Conservation (phyloP, 2,797 vertebrate species). For the Sebastes ruberrimus region DNA sequence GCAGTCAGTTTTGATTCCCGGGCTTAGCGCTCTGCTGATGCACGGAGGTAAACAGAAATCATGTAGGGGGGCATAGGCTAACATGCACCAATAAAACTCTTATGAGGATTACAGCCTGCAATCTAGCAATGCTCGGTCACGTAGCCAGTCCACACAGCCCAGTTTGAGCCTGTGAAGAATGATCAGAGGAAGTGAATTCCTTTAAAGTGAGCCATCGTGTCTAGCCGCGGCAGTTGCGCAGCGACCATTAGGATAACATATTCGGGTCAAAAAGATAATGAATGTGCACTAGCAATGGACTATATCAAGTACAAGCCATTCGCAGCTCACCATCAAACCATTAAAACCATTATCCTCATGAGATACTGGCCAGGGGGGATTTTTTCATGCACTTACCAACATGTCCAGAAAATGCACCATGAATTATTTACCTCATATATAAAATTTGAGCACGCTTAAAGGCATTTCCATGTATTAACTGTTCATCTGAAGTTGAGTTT, state of each 20-base stretch:
- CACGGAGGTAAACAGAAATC: slow-evolving; percentile 19
- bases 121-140: slow-evolving; percentile 16
- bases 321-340: slow-evolving; percentile 34
- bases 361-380: slow-evolving; percentile 1
- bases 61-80: slow-evolving; percentile 15
- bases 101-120: slow-evolving; percentile 3
- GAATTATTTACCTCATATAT: slow-evolving; percentile 28
- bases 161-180: slow-evolving; percentile 48
- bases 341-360: slow-evolving; percentile 18
- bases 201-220: slow-evolving; percentile 66
- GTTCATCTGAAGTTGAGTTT: slow-evolving; percentile 10
- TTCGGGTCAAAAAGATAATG: slow-evolving; percentile 70
- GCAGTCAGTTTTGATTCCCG: slow-evolving; percentile 48
- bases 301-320: slow-evolving; percentile 21
- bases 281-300: slow-evolving; percentile 65
- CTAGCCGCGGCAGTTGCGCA: slow-evolving; percentile 35
- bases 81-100: slow-evolving; percentile 37
- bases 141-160: background rate
- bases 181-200: slow-evolving; percentile 61
- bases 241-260: slow-evolving; percentile 63
- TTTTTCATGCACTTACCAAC: slow-evolving; percentile 18
- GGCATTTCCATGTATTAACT: slow-evolving; percentile 9
- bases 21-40: slow-evolving; percentile 23
- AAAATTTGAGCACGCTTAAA: background rate
- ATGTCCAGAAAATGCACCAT: slow-evolving; percentile 27